Base-by-base conservation (phyloP, 1,140 invertebrate species). In the Brachionus sp. region DNA sequence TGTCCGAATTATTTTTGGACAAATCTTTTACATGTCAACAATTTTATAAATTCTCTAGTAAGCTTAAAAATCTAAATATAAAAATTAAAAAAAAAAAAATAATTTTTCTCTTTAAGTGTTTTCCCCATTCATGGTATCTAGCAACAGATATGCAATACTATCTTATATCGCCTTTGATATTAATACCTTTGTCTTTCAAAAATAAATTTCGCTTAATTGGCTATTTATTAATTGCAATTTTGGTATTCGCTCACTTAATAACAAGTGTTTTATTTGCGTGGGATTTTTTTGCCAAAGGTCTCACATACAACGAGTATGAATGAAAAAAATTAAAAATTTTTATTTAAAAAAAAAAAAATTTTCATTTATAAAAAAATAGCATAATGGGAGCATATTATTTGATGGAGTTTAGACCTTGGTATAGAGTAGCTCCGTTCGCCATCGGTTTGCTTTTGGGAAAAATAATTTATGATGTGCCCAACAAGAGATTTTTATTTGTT, bases 141-240 rank as follows among this genome's bases (percentile, higher is more conserved):
- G 93, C 93, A 5, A 93, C 94, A 85, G 94, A 94, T 85, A 93
- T 93, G 88, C 93, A 94, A 86, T 89, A 94, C 42, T 94, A 93
- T 87, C 88, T 93, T 2, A 86, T 92, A 0, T 92, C 93, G 0
- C 91, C 93, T 3, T 88, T 94, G 0, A 88, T 94, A 39, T 77
- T 89, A 7, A 73, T 86, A 23, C 84, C 85, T 3, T 57, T 88
- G 16, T 37, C 33, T 5, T 70, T 39, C 66, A 70, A 70, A 16
- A 70, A 6, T 16, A 70, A 84, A 50, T 5, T 33, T 37, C 19
- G 42, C 16, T 83, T 33, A 37, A 10, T 46, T 33, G 35, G 25
- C 33, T 78, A 19, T 57, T 33, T 84, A 0, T 62, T 85, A 5
- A 73, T 84, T 12, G 0, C 85, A 13, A 86, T 85, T 9, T 23